Evolutionary conservation across 2,888 invertebrate species (phyloP).

Genomic region (Psococerastis gibbosa): DNA sequence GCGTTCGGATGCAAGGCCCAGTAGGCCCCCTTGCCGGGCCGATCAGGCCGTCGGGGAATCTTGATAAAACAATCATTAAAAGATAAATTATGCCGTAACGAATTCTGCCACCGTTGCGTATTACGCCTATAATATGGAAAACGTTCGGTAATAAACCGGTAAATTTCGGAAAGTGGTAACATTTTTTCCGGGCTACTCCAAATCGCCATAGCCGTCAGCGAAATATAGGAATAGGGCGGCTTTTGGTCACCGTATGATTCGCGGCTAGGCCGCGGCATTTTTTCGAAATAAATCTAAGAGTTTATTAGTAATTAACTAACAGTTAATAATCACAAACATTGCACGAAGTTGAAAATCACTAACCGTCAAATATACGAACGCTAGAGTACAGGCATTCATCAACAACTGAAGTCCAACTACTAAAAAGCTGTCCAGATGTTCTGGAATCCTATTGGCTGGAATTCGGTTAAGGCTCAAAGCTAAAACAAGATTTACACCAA

Average conservation of each 20-base stretch:
- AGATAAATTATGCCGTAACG: conserved; percentile 72
- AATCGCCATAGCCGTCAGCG: conserved; percentile 96
- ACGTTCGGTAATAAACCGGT: conserved; percentile 80
- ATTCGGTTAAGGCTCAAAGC: no score
- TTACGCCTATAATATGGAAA: conserved; percentile 71
- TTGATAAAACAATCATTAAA: conserved; percentile 95
- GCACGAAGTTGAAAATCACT: no score
- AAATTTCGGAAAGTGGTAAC: conserved; percentile 73
- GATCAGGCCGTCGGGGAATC: conserved; percentile 54
- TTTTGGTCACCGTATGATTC: conserved; percentile 96
- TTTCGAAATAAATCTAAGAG: no score
- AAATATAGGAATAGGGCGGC: conserved; percentile 97
- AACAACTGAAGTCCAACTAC: no score
- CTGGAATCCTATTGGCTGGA: no score
- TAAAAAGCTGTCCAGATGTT: no score
- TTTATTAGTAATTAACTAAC: no score
- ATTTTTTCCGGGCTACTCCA: conserved; percentile 93
- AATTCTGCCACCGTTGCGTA: conserved; percentile 57
- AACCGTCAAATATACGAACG: no score
- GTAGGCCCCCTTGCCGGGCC: conserved; percentile 63
- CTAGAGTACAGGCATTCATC: no score
- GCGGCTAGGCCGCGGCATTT: conserved; percentile 93
- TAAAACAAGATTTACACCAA: no score
- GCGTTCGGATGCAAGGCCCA: conserved; percentile 64
- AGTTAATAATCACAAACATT: no score